phyloP scores from a whole-genome alignment of 1,140 invertebrate species.

The Meloidogyne floridensis region DNA sequence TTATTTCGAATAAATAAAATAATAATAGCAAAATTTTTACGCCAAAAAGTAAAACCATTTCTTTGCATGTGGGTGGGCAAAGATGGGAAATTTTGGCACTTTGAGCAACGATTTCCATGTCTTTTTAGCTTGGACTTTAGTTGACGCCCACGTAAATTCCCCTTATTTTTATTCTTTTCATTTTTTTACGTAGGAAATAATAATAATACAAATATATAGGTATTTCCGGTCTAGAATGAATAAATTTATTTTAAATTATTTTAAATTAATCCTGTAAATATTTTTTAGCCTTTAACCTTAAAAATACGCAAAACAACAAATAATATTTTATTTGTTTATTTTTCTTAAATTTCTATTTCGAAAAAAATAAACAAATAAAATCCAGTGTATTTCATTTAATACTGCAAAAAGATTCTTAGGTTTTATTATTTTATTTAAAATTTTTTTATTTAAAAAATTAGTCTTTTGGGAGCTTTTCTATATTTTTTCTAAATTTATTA shows the following conservation, averaged over 20 bases:
- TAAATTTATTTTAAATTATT: background rate
- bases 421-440: too few species aligned
- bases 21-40: background rate
- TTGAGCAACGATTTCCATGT: background rate
- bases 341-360: too few species aligned
- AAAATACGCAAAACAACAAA: too few species aligned
- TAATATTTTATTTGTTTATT: too few species aligned
- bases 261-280: background rate
- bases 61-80: background rate
- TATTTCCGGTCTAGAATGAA: background rate
- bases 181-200: background rate
- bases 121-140: background rate
- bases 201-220: background rate
- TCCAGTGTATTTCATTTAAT: too few species aligned
- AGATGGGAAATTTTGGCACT: slow-evolving; percentile 1
- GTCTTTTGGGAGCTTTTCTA: too few species aligned
- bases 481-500: too few species aligned
- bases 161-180: background rate
- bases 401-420: too few species aligned
- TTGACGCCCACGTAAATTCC: background rate
- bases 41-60: too few species aligned
- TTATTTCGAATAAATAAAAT: background rate
- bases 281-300: too few species aligned
- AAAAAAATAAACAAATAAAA: too few species aligned
- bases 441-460: too few species aligned